These are phyloP conservation scores for Pelodiscus sinensis DNA, from an alignment of 2,113 vertebrate genomes.

Conservation along the genomic window DNA sequence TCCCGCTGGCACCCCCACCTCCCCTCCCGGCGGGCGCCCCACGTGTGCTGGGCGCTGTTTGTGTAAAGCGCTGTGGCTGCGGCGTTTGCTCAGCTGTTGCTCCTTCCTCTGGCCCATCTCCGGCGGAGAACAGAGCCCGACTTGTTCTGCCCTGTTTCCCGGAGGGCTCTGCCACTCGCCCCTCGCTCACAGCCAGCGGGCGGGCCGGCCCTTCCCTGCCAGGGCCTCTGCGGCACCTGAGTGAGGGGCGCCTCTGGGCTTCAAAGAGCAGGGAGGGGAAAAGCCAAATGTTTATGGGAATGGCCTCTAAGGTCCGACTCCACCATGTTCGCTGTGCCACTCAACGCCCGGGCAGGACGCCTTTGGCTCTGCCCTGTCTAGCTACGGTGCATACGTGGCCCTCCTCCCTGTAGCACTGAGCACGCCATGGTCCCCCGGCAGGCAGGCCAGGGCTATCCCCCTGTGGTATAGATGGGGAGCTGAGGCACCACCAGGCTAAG, in stretches of 20 bases:
- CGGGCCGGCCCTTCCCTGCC: background rate
- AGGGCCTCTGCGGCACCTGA: background rate
- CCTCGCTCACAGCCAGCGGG: background rate
- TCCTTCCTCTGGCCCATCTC: slow-evolving; percentile 24
- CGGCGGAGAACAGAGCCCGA: slow-evolving; percentile 64
- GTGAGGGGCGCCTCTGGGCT: background rate
- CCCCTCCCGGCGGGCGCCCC: background rate
- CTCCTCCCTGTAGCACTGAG: background rate
- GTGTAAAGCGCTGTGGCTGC: background rate
- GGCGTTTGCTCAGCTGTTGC: slow-evolving; percentile 58
- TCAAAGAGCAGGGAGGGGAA: slow-evolving; percentile 59
- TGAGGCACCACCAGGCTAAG: background rate
- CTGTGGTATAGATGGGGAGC: background rate
- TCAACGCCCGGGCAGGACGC: background rate
- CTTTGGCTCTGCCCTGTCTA: background rate
- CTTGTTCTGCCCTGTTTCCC: slow-evolving; percentile 69
- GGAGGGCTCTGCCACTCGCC: background rate
- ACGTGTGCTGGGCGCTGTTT: slow-evolving; percentile 3
- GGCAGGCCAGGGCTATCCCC: background rate
- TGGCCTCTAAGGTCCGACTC: background rate
- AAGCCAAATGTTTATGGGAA: slow-evolving; percentile 23
- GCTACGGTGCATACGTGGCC: background rate
- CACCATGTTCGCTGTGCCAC: background rate
- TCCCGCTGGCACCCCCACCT: background rate
- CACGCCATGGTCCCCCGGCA: background rate